These are phyloP conservation scores for Streptopelia turtur DNA, from an alignment of 2,797 vertebrate genomes.

Conservation along the genomic window DNA sequence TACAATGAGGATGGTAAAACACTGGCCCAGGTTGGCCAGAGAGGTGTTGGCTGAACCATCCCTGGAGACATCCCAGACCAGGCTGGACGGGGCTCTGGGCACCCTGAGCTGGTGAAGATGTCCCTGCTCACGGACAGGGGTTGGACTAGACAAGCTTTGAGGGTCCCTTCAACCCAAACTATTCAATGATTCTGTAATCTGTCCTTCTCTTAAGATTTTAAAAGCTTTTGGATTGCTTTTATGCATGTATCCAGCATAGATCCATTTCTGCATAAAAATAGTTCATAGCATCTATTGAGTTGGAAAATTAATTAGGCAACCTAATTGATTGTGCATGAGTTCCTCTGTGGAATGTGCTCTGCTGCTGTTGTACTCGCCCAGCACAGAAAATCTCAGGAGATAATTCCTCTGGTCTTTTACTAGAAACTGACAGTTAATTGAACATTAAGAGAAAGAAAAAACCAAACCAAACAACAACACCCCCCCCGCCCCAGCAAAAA, in stretches of 20 bases:
- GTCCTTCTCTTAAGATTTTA: conserved; percentile 14
- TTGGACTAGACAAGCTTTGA: too few relatives aligned
- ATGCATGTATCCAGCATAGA: conserved; percentile 5
- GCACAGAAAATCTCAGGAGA: conserved; percentile 31
- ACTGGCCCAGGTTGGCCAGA: too few relatives aligned
- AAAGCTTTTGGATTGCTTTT: conserved; percentile 60
- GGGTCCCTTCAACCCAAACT: too few relatives aligned
- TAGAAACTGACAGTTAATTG: conserved; percentile 13
- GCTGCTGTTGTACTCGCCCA: conserved; percentile 20
- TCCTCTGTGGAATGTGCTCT: conserved; percentile 72
- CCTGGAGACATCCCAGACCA: too few relatives aligned
- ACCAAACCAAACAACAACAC: too few relatives aligned
- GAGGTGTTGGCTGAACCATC: too few relatives aligned
- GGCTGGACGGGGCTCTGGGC: too few relatives aligned
- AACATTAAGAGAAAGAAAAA: background rate
- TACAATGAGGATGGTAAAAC: too few relatives aligned
- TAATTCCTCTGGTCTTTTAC: conserved; percentile 25
- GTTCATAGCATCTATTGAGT: conserved; percentile 69
- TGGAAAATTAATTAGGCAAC: conserved; percentile 76
- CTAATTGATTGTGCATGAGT: conserved; percentile 77
- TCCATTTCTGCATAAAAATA: conserved; percentile 1
- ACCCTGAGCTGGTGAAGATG: too few relatives aligned
- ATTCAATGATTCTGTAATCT: background rate
- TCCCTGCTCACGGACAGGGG: too few relatives aligned
- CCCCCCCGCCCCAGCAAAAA: background rate